These are phyloP conservation scores for Ardeotis arabs DNA, from an alignment of 2,113 vertebrate genomes.

Conservation along the genomic window DNA sequence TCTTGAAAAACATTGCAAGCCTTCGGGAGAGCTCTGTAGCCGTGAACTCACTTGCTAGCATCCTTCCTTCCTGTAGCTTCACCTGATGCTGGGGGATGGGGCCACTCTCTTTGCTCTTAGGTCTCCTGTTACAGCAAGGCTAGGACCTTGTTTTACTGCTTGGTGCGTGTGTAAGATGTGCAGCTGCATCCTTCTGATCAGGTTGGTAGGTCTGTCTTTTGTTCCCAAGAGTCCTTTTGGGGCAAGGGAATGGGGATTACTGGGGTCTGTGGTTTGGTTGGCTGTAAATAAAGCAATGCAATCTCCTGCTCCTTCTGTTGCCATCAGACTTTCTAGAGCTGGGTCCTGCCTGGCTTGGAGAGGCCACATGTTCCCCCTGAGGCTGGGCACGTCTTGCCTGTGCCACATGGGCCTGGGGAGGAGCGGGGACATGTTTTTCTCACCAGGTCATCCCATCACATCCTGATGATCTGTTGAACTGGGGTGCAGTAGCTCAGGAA, in stretches of 20 bases:
- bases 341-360: not conserved
- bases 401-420: not conserved
- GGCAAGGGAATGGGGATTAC: not conserved
- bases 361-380: not conserved
- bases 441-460: not conserved
- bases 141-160: not conserved
- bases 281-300: not conserved
- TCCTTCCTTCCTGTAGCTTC: not conserved
- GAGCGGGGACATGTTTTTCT: not conserved
- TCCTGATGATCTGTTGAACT: rapidly evolving
- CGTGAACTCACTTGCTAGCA: not conserved
- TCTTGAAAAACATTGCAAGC: not conserved
- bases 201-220: not conserved
- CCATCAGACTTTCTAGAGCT: not conserved
- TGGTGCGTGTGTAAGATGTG: rapidly evolving
- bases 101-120: not conserved
- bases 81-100: not conserved
- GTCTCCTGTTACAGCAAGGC: no score
- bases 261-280: rapidly evolving
- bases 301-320: not conserved
- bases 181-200: not conserved
- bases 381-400: not conserved
- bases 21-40: not conserved
- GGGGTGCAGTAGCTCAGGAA: not conserved
- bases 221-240: not conserved